Evolutionary conservation across 2,113 vertebrate genomes (phyloP), one percentile per base, ranked within the genome.

Genomic region (Mungos mungo): DNA sequence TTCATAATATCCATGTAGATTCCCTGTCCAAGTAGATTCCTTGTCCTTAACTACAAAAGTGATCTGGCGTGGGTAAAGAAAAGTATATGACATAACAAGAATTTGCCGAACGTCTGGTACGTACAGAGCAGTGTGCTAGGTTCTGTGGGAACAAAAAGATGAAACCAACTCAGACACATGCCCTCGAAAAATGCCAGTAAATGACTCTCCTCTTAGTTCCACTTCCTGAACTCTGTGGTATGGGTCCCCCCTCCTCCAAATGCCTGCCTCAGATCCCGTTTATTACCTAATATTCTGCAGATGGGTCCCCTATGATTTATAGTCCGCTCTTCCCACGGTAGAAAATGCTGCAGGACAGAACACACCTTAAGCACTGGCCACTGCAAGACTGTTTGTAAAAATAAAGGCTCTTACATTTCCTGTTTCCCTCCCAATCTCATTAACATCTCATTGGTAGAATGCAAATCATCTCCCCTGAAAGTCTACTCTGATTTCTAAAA

Each of bases 361-460:
- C 2, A 86, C 31, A 60, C 14, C 52, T 63, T 93, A 84, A 69
- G 25, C 21, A 71, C 1, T 27, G 54, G 77, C n/a, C n/a, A 95
- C 2, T 93, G 5, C n/a, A 93, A 77, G 77, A 50, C 47, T 83
- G 15, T 41, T 81, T 94, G 57, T 50, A 60, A 88, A 85, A 81
- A 60, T 33, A 96, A 82, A 54, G 21, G 5, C 84, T 92, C 77
- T 95, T 68, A 52, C 54, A 76, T n/a, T 91, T 47, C 71, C 94
- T 92, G 66, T 72, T 90, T 96, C 54, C 3, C 41, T 90, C 68
- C 47, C 57, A 74, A 38, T 81, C n/a, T 95, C 69, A 88, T 63
- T 80, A 93, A 83, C 23, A 74, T 92, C 96, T 90, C 92, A 60
- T 33, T 85, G 31, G 9, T 47, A 77, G 9, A 74, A 10, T 35